These are phyloP conservation scores for Whitmania pigra DNA, from an alignment of 1,140 invertebrate genomes.

Conservation along the genomic window DNA sequence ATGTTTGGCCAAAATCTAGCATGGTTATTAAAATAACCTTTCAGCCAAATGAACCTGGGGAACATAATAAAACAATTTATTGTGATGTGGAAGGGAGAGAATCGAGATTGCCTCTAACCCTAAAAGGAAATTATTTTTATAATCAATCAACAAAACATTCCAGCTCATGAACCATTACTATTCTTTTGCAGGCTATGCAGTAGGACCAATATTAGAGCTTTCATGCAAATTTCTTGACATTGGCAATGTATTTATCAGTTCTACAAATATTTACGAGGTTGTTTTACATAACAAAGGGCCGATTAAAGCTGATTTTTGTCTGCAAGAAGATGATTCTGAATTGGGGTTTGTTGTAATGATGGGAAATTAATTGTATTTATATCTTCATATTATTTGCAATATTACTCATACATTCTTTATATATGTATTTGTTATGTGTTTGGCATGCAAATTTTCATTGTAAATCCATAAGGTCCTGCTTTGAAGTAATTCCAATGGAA, in stretches of 20 bases:
- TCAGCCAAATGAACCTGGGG: conserved; percentile 38
- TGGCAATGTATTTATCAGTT: conserved; percentile 42
- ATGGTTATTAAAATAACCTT: conserved; percentile 39
- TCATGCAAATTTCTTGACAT: conserved; percentile 39
- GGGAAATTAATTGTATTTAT: no score
- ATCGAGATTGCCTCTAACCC: conserved; percentile 35
- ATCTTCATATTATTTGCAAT: no score
- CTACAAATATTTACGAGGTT: conserved; percentile 40
- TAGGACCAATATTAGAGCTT: conserved; percentile 40
- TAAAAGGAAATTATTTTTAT: conserved; percentile 4
- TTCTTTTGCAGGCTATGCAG: conserved; percentile 36
- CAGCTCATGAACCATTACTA: not conserved
- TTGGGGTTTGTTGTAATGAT: not conserved
- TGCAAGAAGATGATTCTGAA: conserved; percentile 31
- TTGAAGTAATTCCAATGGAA: conserved; percentile 40
- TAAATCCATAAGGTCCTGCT: conserved; percentile 33
- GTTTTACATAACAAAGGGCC: conserved; percentile 42
- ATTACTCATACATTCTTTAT: no score
- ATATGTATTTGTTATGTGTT: no score
- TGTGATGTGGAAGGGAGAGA: conserved; percentile 42
- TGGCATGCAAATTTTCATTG: not conserved
- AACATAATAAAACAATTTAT: conserved; percentile 38
- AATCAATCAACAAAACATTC: not conserved
- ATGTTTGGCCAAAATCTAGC: conserved; percentile 42
- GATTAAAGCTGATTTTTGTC: conserved; percentile 42